A percentile compares a stretch with the other conserved stretches of the same genome.
Conservation (phyloP, 2,888 invertebrate species). For the Eupithecia vulgata region DNA sequence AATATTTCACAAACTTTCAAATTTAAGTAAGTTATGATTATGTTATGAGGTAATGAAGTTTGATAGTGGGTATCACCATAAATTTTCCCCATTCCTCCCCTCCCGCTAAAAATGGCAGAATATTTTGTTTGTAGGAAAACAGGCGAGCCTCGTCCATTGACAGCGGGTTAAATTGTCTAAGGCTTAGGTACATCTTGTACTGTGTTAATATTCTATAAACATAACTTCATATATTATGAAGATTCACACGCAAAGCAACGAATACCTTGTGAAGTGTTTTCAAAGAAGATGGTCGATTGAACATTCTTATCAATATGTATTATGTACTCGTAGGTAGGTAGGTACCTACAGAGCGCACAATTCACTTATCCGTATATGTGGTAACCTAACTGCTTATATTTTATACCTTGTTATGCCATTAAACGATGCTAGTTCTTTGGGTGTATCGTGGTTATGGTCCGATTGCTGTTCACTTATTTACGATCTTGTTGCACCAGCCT, state of each 20-base stretch:
- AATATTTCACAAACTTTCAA: too few species aligned
- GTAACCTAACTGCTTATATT: background rate
- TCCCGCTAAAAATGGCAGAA: too few species aligned
- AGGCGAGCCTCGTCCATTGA: too few species aligned
- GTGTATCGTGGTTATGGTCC: constrained; percentile 14
- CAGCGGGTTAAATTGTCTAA: too few species aligned
- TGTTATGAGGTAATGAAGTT: too few species aligned
- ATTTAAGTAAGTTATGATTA: too few species aligned
- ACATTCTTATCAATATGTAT: background rate
- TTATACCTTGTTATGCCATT: background rate
- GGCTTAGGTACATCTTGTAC: background rate
- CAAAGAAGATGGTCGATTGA: background rate
- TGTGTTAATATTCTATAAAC: background rate
- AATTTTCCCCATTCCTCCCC: too few species aligned
- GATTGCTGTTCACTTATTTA: constrained; percentile 19
- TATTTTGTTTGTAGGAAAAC: too few species aligned
- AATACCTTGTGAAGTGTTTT: background rate
- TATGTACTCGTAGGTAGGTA: background rate
- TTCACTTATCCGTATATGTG: background rate
- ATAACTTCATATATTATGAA: background rate
- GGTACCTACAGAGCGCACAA: background rate
- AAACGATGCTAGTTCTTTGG: constrained; percentile 22
- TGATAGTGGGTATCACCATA: too few species aligned
- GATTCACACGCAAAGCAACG: background rate
- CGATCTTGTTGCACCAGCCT: constrained; percentile 15